Evolutionary conservation across 2,113 vertebrate genomes (phyloP), one percentile per base, ranked within the genome.

Genomic region (Indri indri): DNA sequence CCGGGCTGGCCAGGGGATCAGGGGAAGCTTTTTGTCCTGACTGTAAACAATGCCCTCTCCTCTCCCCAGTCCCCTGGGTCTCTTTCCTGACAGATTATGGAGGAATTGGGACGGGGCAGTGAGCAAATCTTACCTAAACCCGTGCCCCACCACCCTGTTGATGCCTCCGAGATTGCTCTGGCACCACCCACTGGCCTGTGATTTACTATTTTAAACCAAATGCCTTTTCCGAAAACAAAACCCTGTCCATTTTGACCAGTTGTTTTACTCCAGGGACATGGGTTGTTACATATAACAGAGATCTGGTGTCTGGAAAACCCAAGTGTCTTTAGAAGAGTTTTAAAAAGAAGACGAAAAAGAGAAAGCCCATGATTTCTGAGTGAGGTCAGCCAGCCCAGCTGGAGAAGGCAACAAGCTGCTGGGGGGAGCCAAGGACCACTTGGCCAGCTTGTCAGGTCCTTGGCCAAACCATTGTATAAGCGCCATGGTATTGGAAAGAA

Each of bases 401-500:
- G 97, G 97, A 97, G 97, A 96, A 97, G 96, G 96, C 97, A 97
- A 96, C 89, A 83, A 77, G n/a, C 79, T 40, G 34, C 3, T 45
- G 74, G 47, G 70, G 7, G 23, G 3, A 95, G 71, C 97, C 82
- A 70, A 96, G 96, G 96, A 97, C 97, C 96, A 96, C 71, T 98
- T 94, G 97, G 97, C 97, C 73, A 92, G 79, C 97, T 96, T 79
- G 97, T 97, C 70, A 30, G 0, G 5, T 65, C 83, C 85, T 12
- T 5, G 17, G 97, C 98, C 97, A 98, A 98, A 87, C 97, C 89
- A 91, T 98, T 97, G 96, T 97, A 97, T 97, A 98, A 98, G 97
- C 95, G 92, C 93, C 97, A 52, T 96, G 96, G 91, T 96, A 96
- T 91, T 98, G 96, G 97, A 97, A 97, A 98, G 94, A 88, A 97